Evolutionary conservation across 1,140 invertebrate genomes (phyloP).

Genomic region (Aphis craccivora): DNA sequence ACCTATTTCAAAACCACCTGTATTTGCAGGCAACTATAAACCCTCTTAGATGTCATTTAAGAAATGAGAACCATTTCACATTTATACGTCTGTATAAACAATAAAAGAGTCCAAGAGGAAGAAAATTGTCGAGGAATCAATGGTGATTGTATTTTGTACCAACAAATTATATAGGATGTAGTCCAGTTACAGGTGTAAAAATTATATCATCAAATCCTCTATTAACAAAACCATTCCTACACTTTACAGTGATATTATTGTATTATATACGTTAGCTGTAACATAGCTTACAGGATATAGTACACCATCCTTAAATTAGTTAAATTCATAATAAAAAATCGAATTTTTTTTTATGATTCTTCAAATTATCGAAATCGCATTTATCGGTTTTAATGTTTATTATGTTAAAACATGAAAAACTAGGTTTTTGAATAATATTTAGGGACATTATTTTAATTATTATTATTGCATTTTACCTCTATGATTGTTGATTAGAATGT

Average conservation of each 20-base stretch:
- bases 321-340: neutral
- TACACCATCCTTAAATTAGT: neutral
- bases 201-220: neutral
- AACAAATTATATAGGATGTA: neutral
- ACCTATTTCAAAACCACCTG: slow-evolving; percentile 48
- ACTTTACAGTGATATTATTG: too few relatives aligned
- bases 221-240: neutral
- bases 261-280: neutral
- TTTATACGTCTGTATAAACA: neutral
- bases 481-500: neutral
- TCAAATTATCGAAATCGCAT: neutral
- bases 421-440: neutral
- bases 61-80: slow-evolving; percentile 43
- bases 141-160: neutral
- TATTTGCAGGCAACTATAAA: neutral
- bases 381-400: neutral
- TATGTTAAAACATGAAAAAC: neutral
- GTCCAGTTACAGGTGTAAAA: neutral
- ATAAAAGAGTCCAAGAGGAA: neutral
- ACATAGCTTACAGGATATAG: neutral
- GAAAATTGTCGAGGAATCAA: neutral
- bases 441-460: neutral
- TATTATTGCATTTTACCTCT: neutral
- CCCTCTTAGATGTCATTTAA: slow-evolving; percentile 33
- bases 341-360: neutral